phyloP scores from a whole-genome alignment of 2,113 vertebrate genomes.

The Chauna torquata region DNA sequence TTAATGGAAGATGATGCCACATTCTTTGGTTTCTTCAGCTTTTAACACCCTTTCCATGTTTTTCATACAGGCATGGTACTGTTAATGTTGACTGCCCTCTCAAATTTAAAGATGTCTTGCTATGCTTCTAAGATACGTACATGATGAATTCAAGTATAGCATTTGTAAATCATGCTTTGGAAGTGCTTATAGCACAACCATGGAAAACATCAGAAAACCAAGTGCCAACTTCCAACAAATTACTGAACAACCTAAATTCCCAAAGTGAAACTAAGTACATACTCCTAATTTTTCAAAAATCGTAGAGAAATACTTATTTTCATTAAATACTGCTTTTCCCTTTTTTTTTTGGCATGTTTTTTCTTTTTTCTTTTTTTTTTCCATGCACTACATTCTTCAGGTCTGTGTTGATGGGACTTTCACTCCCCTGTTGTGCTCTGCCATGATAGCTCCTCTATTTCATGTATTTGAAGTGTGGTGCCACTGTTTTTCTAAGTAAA shows the following conservation, averaged over 20 bases:
- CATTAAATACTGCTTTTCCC: neutral
- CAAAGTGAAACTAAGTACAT: neutral
- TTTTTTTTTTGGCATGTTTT: neutral
- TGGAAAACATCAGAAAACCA: neutral
- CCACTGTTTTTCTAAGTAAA: neutral
- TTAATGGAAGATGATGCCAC: neutral
- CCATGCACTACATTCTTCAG: neutral
- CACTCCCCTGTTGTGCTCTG: neutral
- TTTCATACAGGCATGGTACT: neutral
- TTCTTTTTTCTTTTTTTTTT: accelerated
- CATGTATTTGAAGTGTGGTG: neutral
- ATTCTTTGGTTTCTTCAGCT: neutral
- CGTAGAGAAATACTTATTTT: too few relatives aligned
- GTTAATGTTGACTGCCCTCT: neutral
- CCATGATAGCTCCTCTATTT: neutral
- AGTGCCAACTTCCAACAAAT: neutral
- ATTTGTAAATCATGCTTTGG: neutral
- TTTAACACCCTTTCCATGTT: neutral
- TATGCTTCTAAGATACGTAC: neutral
- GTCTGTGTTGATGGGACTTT: neutral
- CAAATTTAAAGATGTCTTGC: neutral
- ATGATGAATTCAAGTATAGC: neutral
- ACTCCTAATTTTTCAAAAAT: too few relatives aligned
- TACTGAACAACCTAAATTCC: neutral
- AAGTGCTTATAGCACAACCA: neutral